Conservation (phyloP, 2,888 invertebrate species). For the Mayetiola destructor region DNA sequence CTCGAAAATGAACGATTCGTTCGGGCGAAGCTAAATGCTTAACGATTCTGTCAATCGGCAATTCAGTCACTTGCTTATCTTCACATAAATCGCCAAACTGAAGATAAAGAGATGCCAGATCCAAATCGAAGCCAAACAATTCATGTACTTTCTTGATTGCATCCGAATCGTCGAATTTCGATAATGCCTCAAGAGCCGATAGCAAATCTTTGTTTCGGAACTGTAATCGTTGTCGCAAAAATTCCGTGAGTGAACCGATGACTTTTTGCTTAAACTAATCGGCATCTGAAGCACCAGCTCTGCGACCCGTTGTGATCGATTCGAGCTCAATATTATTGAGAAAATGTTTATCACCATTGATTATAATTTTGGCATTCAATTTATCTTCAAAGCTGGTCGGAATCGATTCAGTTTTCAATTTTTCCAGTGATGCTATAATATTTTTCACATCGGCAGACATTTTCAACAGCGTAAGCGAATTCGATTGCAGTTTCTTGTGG, state of each 20-base stretch:
- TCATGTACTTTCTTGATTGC: not conserved
- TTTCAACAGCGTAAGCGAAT: not conserved
- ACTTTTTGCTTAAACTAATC: not conserved
- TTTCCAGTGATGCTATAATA: not conserved
- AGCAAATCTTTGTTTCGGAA: not conserved
- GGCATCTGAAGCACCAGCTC: not conserved
- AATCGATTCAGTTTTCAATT: not conserved
- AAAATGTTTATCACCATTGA: not conserved
- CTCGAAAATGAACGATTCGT: not conserved
- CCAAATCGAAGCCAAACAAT: not conserved
- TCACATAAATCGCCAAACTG: not conserved
- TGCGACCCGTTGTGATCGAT: not conserved
- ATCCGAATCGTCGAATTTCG: not conserved
- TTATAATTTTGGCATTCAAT: not conserved
- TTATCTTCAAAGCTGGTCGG: not conserved
- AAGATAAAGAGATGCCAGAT: not conserved
- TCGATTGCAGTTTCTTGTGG: not conserved
- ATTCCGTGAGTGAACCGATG: not conserved
- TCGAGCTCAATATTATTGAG: not conserved
- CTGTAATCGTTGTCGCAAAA: not conserved
- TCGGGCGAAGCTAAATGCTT: too few relatives aligned
- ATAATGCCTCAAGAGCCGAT: not conserved
- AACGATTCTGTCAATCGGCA: too few relatives aligned
- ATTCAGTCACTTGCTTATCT: not conserved
- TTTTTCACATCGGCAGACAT: not conserved